phyloP scores from a whole-genome alignment of 2,113 vertebrate genomes.

The Varanus komodoensis region DNA sequence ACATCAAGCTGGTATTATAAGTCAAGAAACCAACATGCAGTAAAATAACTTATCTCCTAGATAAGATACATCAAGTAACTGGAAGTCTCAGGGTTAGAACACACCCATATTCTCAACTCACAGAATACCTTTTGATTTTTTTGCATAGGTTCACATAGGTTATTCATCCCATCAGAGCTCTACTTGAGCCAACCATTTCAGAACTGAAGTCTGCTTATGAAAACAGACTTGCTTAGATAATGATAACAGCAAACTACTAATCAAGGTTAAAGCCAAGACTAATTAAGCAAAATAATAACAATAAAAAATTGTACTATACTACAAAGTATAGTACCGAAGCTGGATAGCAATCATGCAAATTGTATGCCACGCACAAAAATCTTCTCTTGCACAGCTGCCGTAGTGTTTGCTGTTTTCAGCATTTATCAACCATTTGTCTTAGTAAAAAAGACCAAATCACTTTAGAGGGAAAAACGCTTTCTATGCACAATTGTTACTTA shows the following conservation, averaged over 20 bases:
- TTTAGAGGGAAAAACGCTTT: not conserved
- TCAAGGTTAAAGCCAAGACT: too few relatives aligned
- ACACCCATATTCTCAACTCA: not conserved
- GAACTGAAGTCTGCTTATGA: not conserved
- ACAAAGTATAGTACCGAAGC: not conserved
- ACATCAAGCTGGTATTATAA: not conserved
- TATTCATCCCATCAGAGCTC: not conserved
- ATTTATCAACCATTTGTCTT: not conserved
- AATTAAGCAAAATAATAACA: not conserved
- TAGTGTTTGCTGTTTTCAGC: not conserved
- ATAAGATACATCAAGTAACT: constrained; percentile 5
- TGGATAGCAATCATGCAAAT: not conserved
- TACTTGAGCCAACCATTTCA: not conserved
- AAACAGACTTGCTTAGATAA: not conserved
- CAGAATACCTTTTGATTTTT: not conserved
- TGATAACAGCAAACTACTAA: not conserved
- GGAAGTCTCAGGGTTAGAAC: not conserved
- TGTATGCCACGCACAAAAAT: not conserved
- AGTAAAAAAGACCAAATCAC: not conserved
- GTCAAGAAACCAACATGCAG: not conserved
- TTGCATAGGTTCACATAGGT: not conserved
- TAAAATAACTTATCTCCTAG: constrained; percentile 3
- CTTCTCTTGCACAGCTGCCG: not conserved
- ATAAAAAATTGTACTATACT: too few relatives aligned
- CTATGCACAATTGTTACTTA: not conserved